Base-by-base conservation (phyloP, 2,113 vertebrate species). In the Ivindomyrus marchei region DNA sequence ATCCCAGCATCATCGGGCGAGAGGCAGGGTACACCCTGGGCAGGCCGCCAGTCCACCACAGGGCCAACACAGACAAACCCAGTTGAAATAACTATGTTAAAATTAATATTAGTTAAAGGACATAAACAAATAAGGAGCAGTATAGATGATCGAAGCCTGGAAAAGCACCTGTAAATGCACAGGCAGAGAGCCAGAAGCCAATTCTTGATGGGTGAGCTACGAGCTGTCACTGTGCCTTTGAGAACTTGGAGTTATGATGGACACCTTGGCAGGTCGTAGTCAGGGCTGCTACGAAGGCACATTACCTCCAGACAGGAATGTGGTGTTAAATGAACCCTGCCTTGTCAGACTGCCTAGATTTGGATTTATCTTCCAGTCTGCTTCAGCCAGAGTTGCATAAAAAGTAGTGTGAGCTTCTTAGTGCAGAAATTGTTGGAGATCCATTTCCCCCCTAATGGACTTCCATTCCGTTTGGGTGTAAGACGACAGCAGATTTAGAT, bases 361-460 rank as follows among this genome's bases (percentile, higher is more conserved):
- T 46, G 11, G 39, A 45, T 85, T 58, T 53, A 89, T 89, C 84
- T 53, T 24, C 11, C 15, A 24, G 27, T 36, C 42, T 46, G 11
- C 77, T 39, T 21, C 36, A 21, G 21, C 13, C 39, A 7, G 36
- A 21, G 24, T 85, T 45, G 24, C 66, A 31, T 74, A 27, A 89
- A 83, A 53, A 80, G 77, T 62, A 84, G 52, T 24, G n/a, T 10
- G 53, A 45, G 53, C 7, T 46, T 85, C 80, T 89, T 15, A 53
- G 77, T 24, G 31, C 39, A 24, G 10, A 85, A 8, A 27, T 42
- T 9, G 17, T 24, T 31, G 77, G 31, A 83, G 80, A 89, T 89
- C 80, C 42, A 17, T 85, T 89, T 89, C 74, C 42, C 7, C n/a
- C 21, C 50, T 89, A 91, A 89, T 89, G 88, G 90, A 89, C 42